Percentiles rank a stretch among this genome's conserved stretches.
phyloP scores from a whole-genome alignment of 2,888 invertebrate genomes.

The Agrotis exclamationis region DNA sequence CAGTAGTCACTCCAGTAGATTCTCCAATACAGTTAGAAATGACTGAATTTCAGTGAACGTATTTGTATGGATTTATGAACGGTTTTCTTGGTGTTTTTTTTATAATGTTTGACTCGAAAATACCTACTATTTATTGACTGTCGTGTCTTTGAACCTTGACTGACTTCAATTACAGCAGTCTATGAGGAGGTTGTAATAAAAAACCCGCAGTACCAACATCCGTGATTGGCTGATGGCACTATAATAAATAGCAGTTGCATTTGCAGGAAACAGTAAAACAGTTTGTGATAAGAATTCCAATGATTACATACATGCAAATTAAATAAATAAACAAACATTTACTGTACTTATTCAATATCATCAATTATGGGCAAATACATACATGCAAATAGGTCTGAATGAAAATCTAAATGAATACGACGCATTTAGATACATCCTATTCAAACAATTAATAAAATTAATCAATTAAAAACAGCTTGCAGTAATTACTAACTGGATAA shows the following conservation, averaged over 20 bases:
- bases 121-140: background rate
- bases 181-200: background rate
- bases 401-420: constrained; percentile 5
- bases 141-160: background rate
- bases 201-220: background rate
- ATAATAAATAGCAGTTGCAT: background rate
- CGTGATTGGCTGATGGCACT: background rate
- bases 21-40: too few species aligned
- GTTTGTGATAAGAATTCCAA: constrained; percentile 27
- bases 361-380: background rate
- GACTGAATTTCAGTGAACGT: too few species aligned
- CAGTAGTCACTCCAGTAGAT: too few species aligned
- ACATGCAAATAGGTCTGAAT: constrained; percentile 1
- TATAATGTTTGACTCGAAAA: background rate
- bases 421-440: background rate
- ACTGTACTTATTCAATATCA: background rate
- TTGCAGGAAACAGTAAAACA: constrained; percentile 10
- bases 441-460: constrained; percentile 15
- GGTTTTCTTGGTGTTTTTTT: too few species aligned
- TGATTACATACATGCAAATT: constrained; percentile 15
- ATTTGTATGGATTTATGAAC: too few species aligned
- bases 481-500: constrained; percentile 2
- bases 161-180: background rate
- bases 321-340: constrained; percentile 11
- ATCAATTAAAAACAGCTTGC: constrained; percentile 11